A percentile compares a stretch with the other conserved stretches of the same genome.
These are phyloP conservation scores for Macrosteles quadrilineatus DNA, from an alignment of 1,140 invertebrate genomes.

Conservation along the genomic window DNA sequence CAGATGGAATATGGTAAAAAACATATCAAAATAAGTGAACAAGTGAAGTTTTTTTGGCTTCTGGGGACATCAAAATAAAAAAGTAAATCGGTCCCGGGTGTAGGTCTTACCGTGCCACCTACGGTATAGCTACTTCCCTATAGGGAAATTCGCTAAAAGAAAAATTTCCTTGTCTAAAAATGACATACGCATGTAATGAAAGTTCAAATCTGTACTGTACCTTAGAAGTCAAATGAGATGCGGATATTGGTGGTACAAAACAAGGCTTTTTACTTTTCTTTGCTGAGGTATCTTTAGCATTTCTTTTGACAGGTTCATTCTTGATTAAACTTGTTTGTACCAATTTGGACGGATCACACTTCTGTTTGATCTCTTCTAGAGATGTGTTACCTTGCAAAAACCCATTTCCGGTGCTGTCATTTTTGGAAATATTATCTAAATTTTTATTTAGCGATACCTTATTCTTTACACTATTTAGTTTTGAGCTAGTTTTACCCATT, in stretches of 20 bases:
- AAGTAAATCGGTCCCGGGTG: no score
- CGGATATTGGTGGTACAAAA: not conserved
- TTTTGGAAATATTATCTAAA: not conserved
- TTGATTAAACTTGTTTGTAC: not conserved
- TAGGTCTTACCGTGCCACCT: no score
- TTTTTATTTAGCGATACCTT: not conserved
- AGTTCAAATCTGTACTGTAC: not conserved
- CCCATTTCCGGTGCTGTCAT: not conserved
- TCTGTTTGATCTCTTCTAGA: not conserved
- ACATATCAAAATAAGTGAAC: no score
- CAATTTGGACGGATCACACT: not conserved
- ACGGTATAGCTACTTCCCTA: no score
- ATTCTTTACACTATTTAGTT: not conserved
- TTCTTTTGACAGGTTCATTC: not conserved
- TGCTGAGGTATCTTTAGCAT: not conserved
- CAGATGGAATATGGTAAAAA: no score
- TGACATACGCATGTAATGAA: not conserved
- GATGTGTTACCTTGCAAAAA: not conserved
- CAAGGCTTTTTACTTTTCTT: not conserved
- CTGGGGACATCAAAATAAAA: no score
- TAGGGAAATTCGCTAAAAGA: no score
- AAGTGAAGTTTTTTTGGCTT: no score
- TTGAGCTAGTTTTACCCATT: not conserved
- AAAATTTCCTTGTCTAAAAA: no score
- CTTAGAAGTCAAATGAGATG: not conserved